A percentile compares a stretch with the other conserved stretches of the same genome.
Conservation (phyloP, 2,888 invertebrate species). For the Tipula helvola region DNA sequence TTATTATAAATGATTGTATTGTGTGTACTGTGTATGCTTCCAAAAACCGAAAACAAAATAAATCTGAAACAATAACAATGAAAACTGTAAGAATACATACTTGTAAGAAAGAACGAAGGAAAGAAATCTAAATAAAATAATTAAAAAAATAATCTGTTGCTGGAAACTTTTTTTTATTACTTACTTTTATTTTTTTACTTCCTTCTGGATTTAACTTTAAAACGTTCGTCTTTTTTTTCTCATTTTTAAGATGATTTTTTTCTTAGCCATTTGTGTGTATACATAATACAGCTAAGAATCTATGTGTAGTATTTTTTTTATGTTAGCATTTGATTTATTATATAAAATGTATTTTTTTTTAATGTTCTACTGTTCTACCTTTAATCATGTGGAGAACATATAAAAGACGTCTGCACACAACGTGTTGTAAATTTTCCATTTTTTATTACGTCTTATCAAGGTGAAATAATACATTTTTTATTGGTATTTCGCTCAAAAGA, state of each 20-base stretch:
- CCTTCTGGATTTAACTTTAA: not conserved
- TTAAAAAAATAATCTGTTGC: not conserved
- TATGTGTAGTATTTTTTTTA: not conserved
- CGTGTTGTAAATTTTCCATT: not conserved
- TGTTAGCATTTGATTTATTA: not conserved
- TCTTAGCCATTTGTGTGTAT: not conserved
- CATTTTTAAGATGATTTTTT: not conserved
- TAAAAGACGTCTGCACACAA: not conserved
- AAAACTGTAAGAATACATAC: not conserved
- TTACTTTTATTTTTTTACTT: not conserved
- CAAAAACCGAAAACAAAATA: not conserved
- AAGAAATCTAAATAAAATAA: not conserved
- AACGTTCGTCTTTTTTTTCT: not conserved
- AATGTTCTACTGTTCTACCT: not conserved
- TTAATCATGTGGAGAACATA: not conserved
- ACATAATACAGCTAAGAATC: not conserved
- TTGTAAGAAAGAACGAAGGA: not conserved
- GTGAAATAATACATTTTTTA: not conserved
- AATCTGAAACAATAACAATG: not conserved
- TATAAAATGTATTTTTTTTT: not conserved
- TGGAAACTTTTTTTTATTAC: not conserved
- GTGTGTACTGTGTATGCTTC: not conserved
- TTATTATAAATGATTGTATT: not conserved
- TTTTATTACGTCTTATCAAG: not conserved
- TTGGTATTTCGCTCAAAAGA: not conserved